Percentiles rank a stretch among this genome's conserved stretches.
Evolutionary conservation across 2,797 vertebrate species (phyloP).

Genomic region (Rhynchotus rufescens): DNA sequence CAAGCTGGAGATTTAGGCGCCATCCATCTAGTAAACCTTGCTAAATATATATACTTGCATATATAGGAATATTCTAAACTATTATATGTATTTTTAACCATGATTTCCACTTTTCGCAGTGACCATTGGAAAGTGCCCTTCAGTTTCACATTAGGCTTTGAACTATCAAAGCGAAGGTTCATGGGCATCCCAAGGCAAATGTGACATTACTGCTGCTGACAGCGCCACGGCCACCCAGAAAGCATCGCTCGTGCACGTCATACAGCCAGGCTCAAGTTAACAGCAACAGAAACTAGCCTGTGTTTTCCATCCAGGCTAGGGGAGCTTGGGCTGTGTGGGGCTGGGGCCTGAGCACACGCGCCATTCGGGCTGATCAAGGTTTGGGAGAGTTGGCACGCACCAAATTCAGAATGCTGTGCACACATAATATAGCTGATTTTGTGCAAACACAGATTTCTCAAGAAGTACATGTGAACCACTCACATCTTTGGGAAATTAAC

Average conservation of each 20-base stretch:
- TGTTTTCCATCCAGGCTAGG: conserved; percentile 18
- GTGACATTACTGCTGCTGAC: conserved; percentile 59
- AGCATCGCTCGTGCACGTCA: conserved; percentile 48
- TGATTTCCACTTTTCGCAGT: conserved; percentile 16
- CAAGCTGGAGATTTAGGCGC: conserved; percentile 28
- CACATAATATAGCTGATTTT: not conserved
- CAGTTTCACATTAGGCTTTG: conserved; percentile 27
- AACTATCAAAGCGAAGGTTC: conserved; percentile 27
- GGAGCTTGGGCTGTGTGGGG: not conserved
- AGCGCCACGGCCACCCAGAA: conserved; percentile 48
- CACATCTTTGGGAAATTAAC: not conserved
- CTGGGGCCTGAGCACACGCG: not conserved
- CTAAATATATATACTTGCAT: not conserved
- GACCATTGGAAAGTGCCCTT: conserved; percentile 37
- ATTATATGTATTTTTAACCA: not conserved
- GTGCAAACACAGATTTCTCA: not conserved
- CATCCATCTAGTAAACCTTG: conserved; percentile 16
- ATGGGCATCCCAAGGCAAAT: conserved; percentile 43
- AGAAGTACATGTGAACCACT: not conserved
- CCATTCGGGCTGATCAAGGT: not conserved
- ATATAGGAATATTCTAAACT: not conserved
- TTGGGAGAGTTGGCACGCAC: not conserved
- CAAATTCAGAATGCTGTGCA: not conserved
- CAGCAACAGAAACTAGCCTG: not conserved
- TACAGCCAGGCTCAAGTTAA: conserved; percentile 26